A percentile compares a stretch with the other conserved stretches of the same genome.
phyloP scores from a whole-genome alignment of 2,797 vertebrate species.

The Stomatorhinus walkeri region DNA sequence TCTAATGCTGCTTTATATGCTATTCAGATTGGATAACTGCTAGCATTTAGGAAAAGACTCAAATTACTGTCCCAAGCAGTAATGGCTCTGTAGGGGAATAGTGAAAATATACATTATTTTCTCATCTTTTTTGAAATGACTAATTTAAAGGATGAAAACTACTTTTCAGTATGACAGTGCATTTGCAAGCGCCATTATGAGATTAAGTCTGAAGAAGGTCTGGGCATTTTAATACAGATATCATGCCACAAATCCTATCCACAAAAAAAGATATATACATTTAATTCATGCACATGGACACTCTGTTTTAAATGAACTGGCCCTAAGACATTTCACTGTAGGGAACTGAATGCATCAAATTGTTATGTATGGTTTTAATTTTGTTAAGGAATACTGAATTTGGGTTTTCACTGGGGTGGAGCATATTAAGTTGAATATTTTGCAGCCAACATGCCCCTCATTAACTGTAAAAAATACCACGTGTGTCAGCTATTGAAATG shows the following conservation, averaged over 20 bases:
- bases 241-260: background rate
- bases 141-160: constrained; percentile 2
- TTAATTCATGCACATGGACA: background rate
- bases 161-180: background rate
- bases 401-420: background rate
- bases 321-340: background rate
- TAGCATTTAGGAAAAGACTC: background rate
- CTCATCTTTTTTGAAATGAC: constrained; percentile 1
- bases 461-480: constrained; percentile 11
- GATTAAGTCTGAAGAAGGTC: background rate
- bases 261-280: background rate
- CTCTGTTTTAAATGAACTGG: background rate
- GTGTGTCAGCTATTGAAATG: background rate
- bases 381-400: background rate
- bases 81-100: constrained; percentile 18
- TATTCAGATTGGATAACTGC: constrained; percentile 17
- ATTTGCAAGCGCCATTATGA: background rate
- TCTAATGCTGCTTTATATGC: constrained; percentile 21
- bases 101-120: constrained; percentile 10
- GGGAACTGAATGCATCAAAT: background rate
- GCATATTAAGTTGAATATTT: background rate
- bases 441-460: background rate
- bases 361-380: constrained; percentile 14
- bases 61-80: constrained; percentile 1
- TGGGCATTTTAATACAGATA: background rate